phyloP scores from a whole-genome alignment of 2,888 invertebrate genomes.

The Cerceris ruficornis region DNA sequence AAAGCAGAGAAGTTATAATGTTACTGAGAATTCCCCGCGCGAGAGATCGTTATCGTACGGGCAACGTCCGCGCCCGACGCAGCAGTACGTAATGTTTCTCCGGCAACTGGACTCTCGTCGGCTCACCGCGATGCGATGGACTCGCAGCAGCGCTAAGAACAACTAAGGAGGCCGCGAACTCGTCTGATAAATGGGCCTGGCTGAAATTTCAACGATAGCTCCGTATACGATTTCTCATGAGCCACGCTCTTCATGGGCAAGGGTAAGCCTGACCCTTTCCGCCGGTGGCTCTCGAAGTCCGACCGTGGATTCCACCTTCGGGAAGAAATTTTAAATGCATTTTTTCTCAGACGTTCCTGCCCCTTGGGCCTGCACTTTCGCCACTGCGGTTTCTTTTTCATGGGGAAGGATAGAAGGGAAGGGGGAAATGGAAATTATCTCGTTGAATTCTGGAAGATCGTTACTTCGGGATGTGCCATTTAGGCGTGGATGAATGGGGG shows the following conservation, averaged over 20 bases:
- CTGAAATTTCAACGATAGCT: slow-evolving; percentile 74
- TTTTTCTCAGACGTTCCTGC: neutral
- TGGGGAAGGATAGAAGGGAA: neutral
- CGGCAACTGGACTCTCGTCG: slow-evolving; percentile 31
- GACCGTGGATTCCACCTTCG: slow-evolving; percentile 44
- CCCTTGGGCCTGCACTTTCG: neutral
- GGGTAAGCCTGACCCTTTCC: slow-evolving; percentile 53
- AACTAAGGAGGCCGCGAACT: slow-evolving; percentile 58
- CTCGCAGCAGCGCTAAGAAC: slow-evolving; percentile 18
- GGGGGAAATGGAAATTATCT: no score
- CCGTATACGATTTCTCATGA: slow-evolving; percentile 62
- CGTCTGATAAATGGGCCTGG: slow-evolving; percentile 69
- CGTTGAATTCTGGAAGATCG: no score
- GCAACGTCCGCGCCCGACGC: slow-evolving; percentile 51
- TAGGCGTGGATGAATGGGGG: neutral
- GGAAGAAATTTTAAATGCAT: slow-evolving; percentile 34
- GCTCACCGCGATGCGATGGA: slow-evolving; percentile 33
- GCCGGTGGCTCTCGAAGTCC: slow-evolving; percentile 28
- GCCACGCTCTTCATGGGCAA: slow-evolving; percentile 20
- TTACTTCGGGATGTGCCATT: no score
- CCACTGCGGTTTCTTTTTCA: neutral
- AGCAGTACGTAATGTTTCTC: slow-evolving; percentile 56
- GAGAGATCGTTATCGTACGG: slow-evolving; percentile 67
- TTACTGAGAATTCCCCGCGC: slow-evolving; percentile 68
- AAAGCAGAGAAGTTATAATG: slow-evolving; percentile 70